These are phyloP conservation scores for Diuraphis noxia DNA, from an alignment of 1,140 invertebrate species.

Conservation along the genomic window DNA sequence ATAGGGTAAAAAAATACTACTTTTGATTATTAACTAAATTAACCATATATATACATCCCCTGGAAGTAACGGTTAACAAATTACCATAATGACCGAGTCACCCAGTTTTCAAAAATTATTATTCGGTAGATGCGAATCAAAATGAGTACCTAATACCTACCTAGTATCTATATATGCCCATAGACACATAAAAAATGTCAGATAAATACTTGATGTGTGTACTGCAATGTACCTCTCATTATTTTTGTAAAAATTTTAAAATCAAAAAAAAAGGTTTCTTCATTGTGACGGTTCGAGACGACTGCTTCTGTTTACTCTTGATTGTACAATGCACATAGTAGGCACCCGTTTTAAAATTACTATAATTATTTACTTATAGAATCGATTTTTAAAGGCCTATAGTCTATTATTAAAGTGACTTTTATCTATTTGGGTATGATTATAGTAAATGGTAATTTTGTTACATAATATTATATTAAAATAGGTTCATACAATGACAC, in stretches of 20 bases:
- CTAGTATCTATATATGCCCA: neutral
- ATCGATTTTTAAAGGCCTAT: neutral
- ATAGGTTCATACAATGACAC: no score
- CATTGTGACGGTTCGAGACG: neutral
- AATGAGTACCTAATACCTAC: neutral
- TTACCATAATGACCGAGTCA: conserved; percentile 44
- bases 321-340: no score
- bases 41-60: neutral
- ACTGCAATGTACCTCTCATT: neutral
- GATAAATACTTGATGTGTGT: neutral
- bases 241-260: neutral
- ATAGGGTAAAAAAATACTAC: neutral
- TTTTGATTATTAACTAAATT: neutral
- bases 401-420: neutral
- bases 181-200: neutral
- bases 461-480: neutral
- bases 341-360: neutral
- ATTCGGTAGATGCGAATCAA: neutral
- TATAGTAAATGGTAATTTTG: conserved; percentile 3
- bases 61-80: conserved; percentile 8
- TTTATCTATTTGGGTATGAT: neutral
- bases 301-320: no score
- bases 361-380: neutral
- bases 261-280: neutral
- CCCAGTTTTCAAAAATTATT: conserved; percentile 3